These are phyloP conservation scores for Lasioglossum zephyrum DNA, from an alignment of 2,888 invertebrate species.

Conservation along the genomic window DNA sequence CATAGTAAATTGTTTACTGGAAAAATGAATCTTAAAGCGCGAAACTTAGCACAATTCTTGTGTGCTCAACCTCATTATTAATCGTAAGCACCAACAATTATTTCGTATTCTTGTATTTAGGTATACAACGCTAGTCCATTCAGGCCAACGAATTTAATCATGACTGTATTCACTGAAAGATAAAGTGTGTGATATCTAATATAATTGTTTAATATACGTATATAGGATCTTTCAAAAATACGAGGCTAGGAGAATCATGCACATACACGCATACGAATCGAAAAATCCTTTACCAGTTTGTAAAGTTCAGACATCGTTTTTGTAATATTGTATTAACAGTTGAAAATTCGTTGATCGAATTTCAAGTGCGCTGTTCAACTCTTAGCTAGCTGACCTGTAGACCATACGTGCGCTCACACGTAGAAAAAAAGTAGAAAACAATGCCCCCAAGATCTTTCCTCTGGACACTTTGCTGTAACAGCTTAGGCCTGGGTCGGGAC, in stretches of 20 bases:
- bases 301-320: background rate
- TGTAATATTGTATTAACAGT: background rate
- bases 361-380: background rate
- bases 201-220: background rate
- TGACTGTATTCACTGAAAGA: constrained; percentile 61
- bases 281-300: background rate
- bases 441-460: background rate
- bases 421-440: background rate
- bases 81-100: background rate
- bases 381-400: background rate
- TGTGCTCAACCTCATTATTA: background rate
- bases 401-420: background rate
- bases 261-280: background rate
- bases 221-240: background rate
- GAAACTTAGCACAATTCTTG: background rate
- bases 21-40: background rate
- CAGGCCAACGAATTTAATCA: constrained; percentile 71
- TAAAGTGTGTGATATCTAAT: constrained; percentile 63
- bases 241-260: background rate
- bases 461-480: background rate
- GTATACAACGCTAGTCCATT: constrained; percentile 72
- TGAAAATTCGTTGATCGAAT: background rate
- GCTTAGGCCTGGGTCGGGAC: background rate
- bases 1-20: background rate
- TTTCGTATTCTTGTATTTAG: constrained; percentile 13